These are phyloP conservation scores for Odocoileus virginianus DNA, from an alignment of 2,113 vertebrate genomes.

Conservation along the genomic window DNA sequence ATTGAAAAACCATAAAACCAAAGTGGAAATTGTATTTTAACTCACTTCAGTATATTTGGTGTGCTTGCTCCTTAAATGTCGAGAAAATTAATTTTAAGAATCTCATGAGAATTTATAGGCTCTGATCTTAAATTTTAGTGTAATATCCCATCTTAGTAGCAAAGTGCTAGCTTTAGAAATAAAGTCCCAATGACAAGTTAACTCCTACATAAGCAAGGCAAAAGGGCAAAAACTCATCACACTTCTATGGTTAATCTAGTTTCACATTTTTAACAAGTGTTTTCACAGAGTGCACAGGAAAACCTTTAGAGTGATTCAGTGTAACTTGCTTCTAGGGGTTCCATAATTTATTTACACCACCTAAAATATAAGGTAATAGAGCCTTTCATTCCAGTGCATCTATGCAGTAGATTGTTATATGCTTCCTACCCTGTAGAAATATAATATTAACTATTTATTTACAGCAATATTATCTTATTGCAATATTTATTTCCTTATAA, in stretches of 20 bases:
- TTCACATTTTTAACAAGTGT: neutral
- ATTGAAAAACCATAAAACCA: neutral
- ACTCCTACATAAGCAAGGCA: neutral
- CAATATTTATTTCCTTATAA: neutral
- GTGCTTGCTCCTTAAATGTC: neutral
- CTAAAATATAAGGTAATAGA: neutral
- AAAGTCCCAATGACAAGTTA: neutral
- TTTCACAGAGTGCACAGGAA: neutral
- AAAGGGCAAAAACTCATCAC: neutral
- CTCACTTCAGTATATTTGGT: neutral
- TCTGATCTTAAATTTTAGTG: neutral
- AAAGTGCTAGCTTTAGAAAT: neutral
- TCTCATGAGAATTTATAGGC: neutral
- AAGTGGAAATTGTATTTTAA: neutral
- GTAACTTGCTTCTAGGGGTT: neutral
- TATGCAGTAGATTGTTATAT: neutral
- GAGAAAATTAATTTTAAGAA: conserved; percentile 6
- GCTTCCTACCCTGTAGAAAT: neutral
- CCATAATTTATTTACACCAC: neutral
- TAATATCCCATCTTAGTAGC: neutral
- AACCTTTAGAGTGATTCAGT: neutral
- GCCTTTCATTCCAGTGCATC: neutral
- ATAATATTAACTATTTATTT: neutral
- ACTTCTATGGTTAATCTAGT: neutral
- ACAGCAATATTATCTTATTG: neutral